Conservation (phyloP, 2,888 invertebrate genomes). For the Drosophila flavopinicola region DNA sequence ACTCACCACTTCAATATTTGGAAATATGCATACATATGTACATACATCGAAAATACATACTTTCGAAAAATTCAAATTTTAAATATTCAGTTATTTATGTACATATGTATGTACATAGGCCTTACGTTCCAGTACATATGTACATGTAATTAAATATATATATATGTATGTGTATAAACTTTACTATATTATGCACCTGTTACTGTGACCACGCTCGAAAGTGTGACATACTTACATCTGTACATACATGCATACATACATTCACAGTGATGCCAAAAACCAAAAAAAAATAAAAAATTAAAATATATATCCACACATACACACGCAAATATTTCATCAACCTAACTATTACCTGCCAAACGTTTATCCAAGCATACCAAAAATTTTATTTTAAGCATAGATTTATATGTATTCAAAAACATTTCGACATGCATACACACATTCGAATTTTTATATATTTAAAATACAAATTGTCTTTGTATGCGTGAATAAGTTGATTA, state of each 20-base stretch:
- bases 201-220: slow-evolving; percentile 23
- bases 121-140: neutral
- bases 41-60: no score
- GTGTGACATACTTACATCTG: slow-evolving; percentile 14
- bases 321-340: neutral
- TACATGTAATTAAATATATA: slow-evolving; percentile 2
- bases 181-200: slow-evolving; percentile 18
- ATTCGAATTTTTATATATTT: slow-evolving; percentile 21
- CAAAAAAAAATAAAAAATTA: neutral
- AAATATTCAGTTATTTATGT: slow-evolving; percentile 4
- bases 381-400: slow-evolving; percentile 11
- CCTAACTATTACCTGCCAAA: slow-evolving; percentile 9
- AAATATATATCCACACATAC: neutral
- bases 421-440: slow-evolving; percentile 34
- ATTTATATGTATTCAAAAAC: slow-evolving; percentile 21
- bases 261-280: slow-evolving; percentile 3
- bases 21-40: neutral
- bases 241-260: neutral
- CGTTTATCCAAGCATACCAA: slow-evolving; percentile 4
- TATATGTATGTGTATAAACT: neutral
- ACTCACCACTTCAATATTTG: slow-evolving; percentile 1
- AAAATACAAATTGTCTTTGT: slow-evolving; percentile 4
- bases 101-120: no score
- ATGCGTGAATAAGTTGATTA: slow-evolving; percentile 16
- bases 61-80: neutral